Evolutionary conservation across 2,888 invertebrate species (phyloP).

Genomic region (Dryocosmus kuriphilus): DNA sequence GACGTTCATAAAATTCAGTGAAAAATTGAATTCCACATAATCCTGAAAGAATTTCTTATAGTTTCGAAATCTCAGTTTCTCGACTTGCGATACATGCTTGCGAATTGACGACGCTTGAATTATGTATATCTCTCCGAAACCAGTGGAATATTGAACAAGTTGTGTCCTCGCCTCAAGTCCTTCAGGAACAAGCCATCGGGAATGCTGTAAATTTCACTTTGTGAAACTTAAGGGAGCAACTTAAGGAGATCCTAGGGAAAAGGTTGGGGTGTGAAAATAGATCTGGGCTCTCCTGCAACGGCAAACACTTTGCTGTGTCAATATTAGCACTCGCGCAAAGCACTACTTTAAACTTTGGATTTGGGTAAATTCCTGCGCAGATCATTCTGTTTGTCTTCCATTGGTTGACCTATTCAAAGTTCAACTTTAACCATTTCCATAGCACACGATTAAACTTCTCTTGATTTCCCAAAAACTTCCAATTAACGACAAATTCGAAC

Average conservation of each 20-base stretch:
- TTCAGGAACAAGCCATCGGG: conserved; percentile 61
- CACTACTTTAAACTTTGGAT: conserved; percentile 56
- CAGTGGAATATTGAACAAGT: conserved; percentile 69
- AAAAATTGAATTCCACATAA: too few relatives aligned
- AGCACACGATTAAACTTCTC: background rate
- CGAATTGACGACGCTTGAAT: conserved; percentile 57
- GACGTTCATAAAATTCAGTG: too few relatives aligned
- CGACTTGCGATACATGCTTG: conserved; percentile 48
- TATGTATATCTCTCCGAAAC: conserved; percentile 55
- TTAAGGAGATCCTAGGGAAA: conserved; percentile 60
- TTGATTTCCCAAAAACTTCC: background rate
- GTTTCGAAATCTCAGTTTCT: conserved; percentile 35
- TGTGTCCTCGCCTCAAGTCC: conserved; percentile 52
- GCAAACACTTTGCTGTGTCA: conserved; percentile 66
- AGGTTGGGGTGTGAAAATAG: conserved; percentile 47
- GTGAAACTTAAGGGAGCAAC: conserved; percentile 66
- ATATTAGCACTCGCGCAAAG: conserved; percentile 64
- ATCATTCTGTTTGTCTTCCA: conserved; percentile 62
- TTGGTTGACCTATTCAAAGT: conserved; percentile 53
- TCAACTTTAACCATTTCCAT: background rate
- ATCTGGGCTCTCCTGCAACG: conserved; percentile 48
- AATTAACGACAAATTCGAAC: too few relatives aligned
- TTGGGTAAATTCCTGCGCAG: conserved; percentile 45
- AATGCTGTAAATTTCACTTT: conserved; percentile 73
- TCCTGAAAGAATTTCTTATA: background rate